Conservation (phyloP, 2,797 vertebrate genomes). For the Hippopotamyrus pictus region DNA sequence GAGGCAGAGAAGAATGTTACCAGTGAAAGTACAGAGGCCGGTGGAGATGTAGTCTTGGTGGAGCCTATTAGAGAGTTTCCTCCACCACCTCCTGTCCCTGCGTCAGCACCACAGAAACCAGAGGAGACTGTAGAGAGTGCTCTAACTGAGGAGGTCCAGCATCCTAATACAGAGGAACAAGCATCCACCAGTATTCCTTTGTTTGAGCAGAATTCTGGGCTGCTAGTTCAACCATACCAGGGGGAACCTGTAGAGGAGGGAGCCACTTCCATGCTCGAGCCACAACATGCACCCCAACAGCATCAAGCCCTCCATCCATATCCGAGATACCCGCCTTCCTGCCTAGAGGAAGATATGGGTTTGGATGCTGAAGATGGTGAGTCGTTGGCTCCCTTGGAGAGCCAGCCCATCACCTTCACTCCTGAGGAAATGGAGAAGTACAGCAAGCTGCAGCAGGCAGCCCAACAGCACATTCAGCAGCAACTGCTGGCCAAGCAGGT, state of each 20-base stretch:
- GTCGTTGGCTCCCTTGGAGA: constrained; percentile 87
- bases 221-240: constrained; percentile 60
- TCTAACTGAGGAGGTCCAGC: constrained; percentile 48
- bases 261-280: constrained; percentile 70
- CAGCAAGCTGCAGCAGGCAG: constrained; percentile 93
- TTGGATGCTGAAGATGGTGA: constrained; percentile 69
- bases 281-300: constrained; percentile 43
- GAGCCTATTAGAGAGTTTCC: constrained; percentile 72
- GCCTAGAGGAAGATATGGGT: constrained; percentile 67
- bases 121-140: constrained; percentile 50
- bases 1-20: constrained; percentile 63
- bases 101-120: constrained; percentile 47
- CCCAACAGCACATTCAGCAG: constrained; percentile 97
- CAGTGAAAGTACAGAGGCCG: constrained; percentile 54
- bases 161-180: constrained; percentile 48
- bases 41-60: constrained; percentile 62
- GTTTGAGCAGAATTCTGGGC: constrained; percentile 61
- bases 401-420: constrained; percentile 96
- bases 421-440: constrained; percentile 99
- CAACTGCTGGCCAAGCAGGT: constrained; percentile 96
- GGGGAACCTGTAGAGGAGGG: constrained; percentile 64
- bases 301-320: constrained; percentile 69
- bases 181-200: constrained; percentile 52
- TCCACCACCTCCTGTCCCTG: constrained; percentile 64
- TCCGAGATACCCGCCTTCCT: constrained; percentile 69